Conservation (phyloP, 2,113 vertebrate species). For the Dinomys branickii region DNA sequence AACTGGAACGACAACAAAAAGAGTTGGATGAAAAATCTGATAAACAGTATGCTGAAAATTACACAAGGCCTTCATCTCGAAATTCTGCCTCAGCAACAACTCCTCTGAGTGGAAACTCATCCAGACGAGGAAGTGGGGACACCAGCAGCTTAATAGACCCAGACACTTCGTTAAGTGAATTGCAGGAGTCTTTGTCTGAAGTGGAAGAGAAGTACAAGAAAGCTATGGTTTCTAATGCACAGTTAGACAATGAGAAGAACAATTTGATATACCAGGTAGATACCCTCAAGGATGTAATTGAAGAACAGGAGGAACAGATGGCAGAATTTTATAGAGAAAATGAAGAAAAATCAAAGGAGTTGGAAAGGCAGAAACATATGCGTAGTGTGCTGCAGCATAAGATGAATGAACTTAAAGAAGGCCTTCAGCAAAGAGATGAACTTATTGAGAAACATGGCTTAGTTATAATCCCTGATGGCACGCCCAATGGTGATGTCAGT, state of each 20-base stretch:
- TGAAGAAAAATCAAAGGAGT: slow-evolving; percentile 96
- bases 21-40: slow-evolving; percentile 98
- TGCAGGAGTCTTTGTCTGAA: slow-evolving; percentile 96
- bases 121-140: slow-evolving; percentile 95
- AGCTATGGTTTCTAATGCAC: slow-evolving; percentile 99
- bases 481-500: slow-evolving; percentile 93
- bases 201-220: slow-evolving; percentile 99
- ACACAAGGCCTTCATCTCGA: slow-evolving; percentile 94
- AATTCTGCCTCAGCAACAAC: slow-evolving; percentile 92
- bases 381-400: slow-evolving; percentile 95
- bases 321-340: slow-evolving; percentile 94
- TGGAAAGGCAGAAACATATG: slow-evolving; percentile 96
- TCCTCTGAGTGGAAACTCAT: slow-evolving; percentile 94
- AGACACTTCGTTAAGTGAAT: slow-evolving; percentile 94
- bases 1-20: slow-evolving; percentile 97
- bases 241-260: slow-evolving; percentile 98
- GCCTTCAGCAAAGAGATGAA: slow-evolving; percentile 96
- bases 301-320: slow-evolving; percentile 97
- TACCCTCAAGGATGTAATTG: slow-evolving; percentile 96
- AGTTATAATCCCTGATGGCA: slow-evolving; percentile 96
- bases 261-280: slow-evolving; percentile 99
- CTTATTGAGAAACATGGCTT: slow-evolving; percentile 98
- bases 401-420: slow-evolving; percentile 96
- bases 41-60: slow-evolving; percentile 93
- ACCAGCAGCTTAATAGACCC: slow-evolving; percentile 92